Percentiles rank a stretch among this genome's conserved stretches.
Evolutionary conservation across 2,113 vertebrate species (phyloP).

Genomic region (Colistium nudipinnis): DNA sequence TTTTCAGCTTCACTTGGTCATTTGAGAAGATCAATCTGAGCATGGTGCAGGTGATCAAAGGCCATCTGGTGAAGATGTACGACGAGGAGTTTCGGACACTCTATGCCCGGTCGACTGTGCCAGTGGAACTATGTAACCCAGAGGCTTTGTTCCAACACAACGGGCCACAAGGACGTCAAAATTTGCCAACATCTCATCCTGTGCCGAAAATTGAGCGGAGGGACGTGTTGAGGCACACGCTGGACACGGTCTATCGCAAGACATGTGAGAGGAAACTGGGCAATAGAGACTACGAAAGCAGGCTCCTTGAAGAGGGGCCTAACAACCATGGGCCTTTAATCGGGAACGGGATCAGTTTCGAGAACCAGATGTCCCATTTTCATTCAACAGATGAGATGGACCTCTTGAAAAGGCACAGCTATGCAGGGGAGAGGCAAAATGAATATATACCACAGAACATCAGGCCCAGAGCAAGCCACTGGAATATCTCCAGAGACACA

Average conservation of each 20-base stretch:
- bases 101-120: slow-evolving; percentile 89
- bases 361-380: slow-evolving; percentile 77
- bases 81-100: slow-evolving; percentile 97
- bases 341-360: slow-evolving; percentile 75
- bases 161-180: slow-evolving; percentile 78
- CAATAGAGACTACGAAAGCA: slow-evolving; percentile 73
- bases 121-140: slow-evolving; percentile 76
- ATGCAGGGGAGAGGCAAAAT: slow-evolving; percentile 91
- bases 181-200: slow-evolving; percentile 81
- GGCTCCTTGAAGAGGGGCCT: slow-evolving; percentile 74
- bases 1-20: slow-evolving; percentile 93
- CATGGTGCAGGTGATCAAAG: slow-evolving; percentile 96
- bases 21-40: slow-evolving; percentile 96
- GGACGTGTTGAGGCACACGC: slow-evolving; percentile 83
- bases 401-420: slow-evolving; percentile 93
- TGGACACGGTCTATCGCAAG: slow-evolving; percentile 86
- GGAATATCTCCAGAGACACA: slow-evolving; percentile 86
- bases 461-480: slow-evolving; percentile 79
- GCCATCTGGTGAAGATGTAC: slow-evolving; percentile 91
- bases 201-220: slow-evolving; percentile 81
- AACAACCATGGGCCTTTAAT: slow-evolving; percentile 73
- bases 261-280: slow-evolving; percentile 79
- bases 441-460: slow-evolving; percentile 79
- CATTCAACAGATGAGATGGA: slow-evolving; percentile 82
- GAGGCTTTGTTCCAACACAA: slow-evolving; percentile 75